Conservation (phyloP, 2,113 vertebrate genomes). For the Charina bottae region DNA sequence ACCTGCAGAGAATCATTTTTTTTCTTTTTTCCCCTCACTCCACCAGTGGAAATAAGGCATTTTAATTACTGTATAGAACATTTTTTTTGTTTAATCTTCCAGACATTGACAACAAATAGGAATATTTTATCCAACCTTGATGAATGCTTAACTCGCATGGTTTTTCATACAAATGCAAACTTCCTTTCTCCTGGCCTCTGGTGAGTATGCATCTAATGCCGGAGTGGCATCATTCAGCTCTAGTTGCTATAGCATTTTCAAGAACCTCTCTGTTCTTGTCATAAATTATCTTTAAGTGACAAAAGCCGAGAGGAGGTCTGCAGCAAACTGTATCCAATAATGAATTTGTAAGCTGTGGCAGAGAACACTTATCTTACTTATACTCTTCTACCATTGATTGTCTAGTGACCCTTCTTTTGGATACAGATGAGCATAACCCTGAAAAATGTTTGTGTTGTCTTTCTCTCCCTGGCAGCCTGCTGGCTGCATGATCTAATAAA, state of each 20-base stretch:
- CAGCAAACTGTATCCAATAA: constrained; percentile 84
- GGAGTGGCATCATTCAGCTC: constrained; percentile 81
- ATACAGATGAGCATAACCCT: constrained; percentile 82
- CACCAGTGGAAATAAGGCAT: constrained; percentile 73
- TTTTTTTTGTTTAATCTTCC: constrained; percentile 66
- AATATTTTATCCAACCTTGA: constrained; percentile 73
- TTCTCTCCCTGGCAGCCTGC: constrained; percentile 80
- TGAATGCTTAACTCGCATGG: constrained; percentile 77
- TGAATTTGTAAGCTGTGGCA: constrained; percentile 84
- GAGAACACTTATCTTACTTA: constrained; percentile 88
- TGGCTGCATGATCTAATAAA: constrained; percentile 87
- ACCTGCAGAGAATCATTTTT: constrained; percentile 65
- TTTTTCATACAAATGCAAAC: constrained; percentile 82
- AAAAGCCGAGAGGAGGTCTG: constrained; percentile 88
- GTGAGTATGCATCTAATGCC: constrained; percentile 75
- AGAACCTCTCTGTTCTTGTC: constrained; percentile 96
- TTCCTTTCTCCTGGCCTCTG: constrained; percentile 78
- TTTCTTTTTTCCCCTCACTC: constrained; percentile 26
- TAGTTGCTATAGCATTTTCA: constrained; percentile 99
- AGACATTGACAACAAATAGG: constrained; percentile 70
- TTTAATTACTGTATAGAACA: constrained; percentile 68
- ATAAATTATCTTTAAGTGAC: constrained; percentile 99
- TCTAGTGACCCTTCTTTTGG: constrained; percentile 81
- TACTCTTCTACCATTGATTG: constrained; percentile 82
- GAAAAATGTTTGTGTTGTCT: constrained; percentile 84